phyloP scores from a whole-genome alignment of 2,888 invertebrate genomes.

The Limnephilus lunatus region DNA sequence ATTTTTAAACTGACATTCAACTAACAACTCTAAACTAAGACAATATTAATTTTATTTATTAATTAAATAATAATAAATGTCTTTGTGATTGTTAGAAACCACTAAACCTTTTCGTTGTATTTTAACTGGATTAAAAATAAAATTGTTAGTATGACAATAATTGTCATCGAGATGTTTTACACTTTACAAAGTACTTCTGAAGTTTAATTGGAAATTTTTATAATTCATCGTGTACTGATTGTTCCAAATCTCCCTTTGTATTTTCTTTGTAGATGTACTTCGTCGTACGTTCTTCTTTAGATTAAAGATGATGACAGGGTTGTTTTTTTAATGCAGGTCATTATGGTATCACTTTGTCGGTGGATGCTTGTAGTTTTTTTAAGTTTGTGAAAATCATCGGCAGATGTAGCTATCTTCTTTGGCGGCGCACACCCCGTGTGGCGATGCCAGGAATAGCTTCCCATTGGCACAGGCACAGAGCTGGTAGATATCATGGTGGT shows the following conservation, averaged over 20 bases:
- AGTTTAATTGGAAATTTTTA: too few species aligned
- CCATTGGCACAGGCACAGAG: constrained; percentile 94
- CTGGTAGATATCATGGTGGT: constrained; percentile 87
- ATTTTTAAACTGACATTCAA: constrained; percentile 2
- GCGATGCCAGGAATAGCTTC: constrained; percentile 90
- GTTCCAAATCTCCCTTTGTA: neutral
- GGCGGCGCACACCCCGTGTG: constrained; percentile 87
- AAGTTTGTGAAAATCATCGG: constrained; percentile 72
- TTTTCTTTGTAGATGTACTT: neutral
- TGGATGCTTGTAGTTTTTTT: neutral
- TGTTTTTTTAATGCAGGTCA: too few species aligned
- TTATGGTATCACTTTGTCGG: neutral
- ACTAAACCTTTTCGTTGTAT: neutral
- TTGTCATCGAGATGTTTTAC: neutral
- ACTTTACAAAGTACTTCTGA: neutral
- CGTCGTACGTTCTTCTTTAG: neutral
- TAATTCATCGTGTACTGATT: neutral
- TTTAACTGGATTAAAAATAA: neutral
- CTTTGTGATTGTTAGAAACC: neutral
- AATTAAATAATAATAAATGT: neutral
- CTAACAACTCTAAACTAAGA: neutral
- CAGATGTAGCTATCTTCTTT: constrained; percentile 77
- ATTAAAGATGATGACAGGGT: too few species aligned
- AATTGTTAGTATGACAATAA: neutral
- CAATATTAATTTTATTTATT: neutral